These are phyloP conservation scores for Puma concolor DNA, from an alignment of 2,113 vertebrate genomes.

Conservation along the genomic window DNA sequence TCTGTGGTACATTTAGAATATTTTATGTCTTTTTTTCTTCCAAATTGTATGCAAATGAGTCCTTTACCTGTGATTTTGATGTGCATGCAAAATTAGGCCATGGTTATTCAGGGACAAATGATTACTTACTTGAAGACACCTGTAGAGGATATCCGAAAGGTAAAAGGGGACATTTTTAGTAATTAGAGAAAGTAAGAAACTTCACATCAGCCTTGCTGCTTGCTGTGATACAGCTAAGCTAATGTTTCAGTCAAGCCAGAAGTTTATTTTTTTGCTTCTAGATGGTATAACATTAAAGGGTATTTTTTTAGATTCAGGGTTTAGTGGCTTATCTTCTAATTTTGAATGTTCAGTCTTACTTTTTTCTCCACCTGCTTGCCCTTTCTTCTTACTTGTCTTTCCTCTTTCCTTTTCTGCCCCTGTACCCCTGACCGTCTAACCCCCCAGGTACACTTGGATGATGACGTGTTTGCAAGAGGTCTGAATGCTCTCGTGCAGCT, in stretches of 20 bases:
- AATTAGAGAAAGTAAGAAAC: neutral
- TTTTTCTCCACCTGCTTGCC: neutral
- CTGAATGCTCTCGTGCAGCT: slow-evolving; percentile 87
- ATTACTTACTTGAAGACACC: neutral
- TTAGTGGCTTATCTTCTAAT: slow-evolving; percentile 37
- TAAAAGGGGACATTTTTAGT: neutral
- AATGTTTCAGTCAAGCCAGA: neutral
- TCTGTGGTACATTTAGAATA: neutral
- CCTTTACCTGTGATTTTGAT: neutral
- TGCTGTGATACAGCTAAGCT: neutral
- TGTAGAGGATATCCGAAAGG: neutral
- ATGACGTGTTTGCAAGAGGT: slow-evolving; percentile 88
- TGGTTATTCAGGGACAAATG: neutral
- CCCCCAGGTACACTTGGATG: slow-evolving; percentile 83
- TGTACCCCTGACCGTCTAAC: neutral
- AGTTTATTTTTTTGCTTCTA: neutral
- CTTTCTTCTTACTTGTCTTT: neutral
- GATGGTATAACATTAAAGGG: neutral
- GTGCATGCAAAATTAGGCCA: neutral
- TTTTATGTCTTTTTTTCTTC: neutral
- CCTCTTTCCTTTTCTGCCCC: neutral
- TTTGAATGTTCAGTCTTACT: neutral
- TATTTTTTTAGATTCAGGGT: neutral
- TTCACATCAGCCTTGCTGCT: neutral
- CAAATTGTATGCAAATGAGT: neutral